Evolutionary conservation across 2,797 vertebrate genomes (phyloP).

Genomic region (Scomberomorus guttatus): DNA sequence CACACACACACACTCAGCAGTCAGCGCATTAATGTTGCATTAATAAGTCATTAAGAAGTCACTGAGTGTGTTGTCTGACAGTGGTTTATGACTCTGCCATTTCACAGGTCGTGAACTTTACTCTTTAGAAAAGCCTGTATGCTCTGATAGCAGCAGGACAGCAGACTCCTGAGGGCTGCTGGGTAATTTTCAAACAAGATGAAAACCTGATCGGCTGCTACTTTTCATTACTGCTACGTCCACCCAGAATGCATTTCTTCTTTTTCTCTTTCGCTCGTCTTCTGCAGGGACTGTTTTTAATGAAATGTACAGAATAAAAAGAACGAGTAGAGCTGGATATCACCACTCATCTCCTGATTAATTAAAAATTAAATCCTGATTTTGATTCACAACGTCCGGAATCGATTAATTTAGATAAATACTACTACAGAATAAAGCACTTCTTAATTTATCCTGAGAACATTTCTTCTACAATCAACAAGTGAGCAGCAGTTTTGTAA

Average conservation of each 20-base stretch:
- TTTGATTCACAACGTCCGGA: too few relatives aligned
- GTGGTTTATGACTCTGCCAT: slow-evolving; percentile 52
- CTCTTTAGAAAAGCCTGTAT: slow-evolving; percentile 19
- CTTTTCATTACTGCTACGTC: neutral
- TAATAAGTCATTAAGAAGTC: slow-evolving; percentile 51
- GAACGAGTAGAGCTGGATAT: too few relatives aligned
- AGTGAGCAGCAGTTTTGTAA: too few relatives aligned
- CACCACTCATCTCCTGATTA: too few relatives aligned
- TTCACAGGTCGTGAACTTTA: slow-evolving; percentile 51
- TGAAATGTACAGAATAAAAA: too few relatives aligned
- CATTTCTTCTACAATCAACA: too few relatives aligned
- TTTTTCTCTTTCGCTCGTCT: too few relatives aligned
- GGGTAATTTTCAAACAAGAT: slow-evolving; percentile 20
- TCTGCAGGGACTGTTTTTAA: too few relatives aligned
- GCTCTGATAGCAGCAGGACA: slow-evolving; percentile 28
- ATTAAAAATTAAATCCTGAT: too few relatives aligned
- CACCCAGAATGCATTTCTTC: neutral
- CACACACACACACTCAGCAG: slow-evolving; percentile 1
- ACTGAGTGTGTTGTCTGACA: slow-evolving; percentile 28
- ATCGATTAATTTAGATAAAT: too few relatives aligned
- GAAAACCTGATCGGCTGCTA: slow-evolving; percentile 1
- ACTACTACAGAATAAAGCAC: too few relatives aligned
- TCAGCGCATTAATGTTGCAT: slow-evolving; percentile 34
- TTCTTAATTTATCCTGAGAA: too few relatives aligned
- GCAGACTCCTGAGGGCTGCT: slow-evolving; percentile 18